Evolutionary conservation across 1,140 invertebrate genomes (phyloP), one percentile per base, ranked within the genome.

Genomic region (Trachymyrmex septentrionalis): DNA sequence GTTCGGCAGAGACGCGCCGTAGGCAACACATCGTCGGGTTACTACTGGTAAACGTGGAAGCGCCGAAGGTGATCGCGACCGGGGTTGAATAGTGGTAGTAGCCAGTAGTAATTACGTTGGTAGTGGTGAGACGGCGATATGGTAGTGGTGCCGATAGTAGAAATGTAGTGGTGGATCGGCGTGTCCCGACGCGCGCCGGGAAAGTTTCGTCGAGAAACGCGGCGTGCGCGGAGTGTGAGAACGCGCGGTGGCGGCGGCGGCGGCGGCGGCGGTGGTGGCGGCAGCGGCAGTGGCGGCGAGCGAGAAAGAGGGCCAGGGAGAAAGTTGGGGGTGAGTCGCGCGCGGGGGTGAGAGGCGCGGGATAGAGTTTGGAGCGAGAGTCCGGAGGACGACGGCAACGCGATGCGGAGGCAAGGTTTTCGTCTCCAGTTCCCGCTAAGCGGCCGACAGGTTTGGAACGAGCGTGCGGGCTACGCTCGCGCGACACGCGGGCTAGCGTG

Each of bases 401-500:
- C 90, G 92, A 89, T 89, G 87, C 89, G 86, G 86, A 87, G 93
- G 91, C 87, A 90, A 89, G 86, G 92, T 92, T 91, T 90, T 92
- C 91, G 90, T 88, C 91, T 93, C 90, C 94, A 95, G 94, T 95
- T 94, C 92, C 93, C 94, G 94, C 93, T 92, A 93, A 93, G 93
- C 94, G 94, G 93, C 92, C 94, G 94, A 91, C 91, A 91, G 92
- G 93, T 92, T 92, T 94, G 92, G 93, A 93, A 93, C 93, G 91
- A 92, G 86, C 72, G 78, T 53, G 66, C 78, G 78, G 80, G 67
- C 55, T 34, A 86, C 81, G 89, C 77, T 91, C 80, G 82, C 87
- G 63, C 48, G 80, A 88, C 89, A 86, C 84, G 85, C 81, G 84
- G 80, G 76, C 87, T 87, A 88, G 88, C 73, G 82, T 90, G 90